Conservation (phyloP, 2,113 vertebrate genomes). For the Cyprinus carpio region DNA sequence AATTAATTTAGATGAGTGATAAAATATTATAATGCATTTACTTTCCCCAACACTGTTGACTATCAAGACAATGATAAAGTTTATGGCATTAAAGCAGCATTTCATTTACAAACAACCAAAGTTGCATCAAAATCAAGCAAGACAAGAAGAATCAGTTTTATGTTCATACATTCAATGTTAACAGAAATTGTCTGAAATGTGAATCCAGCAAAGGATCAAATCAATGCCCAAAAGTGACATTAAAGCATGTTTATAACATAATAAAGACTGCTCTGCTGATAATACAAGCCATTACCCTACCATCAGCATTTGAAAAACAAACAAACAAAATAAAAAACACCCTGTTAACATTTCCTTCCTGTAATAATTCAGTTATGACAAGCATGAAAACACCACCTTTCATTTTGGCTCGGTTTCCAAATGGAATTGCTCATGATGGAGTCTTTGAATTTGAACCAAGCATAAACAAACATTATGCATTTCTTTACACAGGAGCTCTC, state of each 20-base stretch:
- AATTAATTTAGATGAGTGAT: too few species aligned
- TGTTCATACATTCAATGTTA: too few species aligned
- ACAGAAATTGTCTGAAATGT: not conserved
- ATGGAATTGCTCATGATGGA: conserved; percentile 12
- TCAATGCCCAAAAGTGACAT: not conserved
- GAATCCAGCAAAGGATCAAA: not conserved
- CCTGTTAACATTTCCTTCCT: conserved; percentile 17
- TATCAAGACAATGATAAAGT: not conserved
- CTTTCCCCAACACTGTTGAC: too few species aligned
- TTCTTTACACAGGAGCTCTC: not conserved
- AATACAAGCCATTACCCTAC: too few species aligned
- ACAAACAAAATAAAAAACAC: too few species aligned
- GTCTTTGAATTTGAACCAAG: conserved; percentile 26
- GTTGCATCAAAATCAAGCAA: not conserved
- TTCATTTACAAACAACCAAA: not conserved
- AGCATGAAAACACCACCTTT: conserved; percentile 48
- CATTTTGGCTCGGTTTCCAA: conserved; percentile 13
- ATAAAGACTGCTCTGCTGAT: not conserved
- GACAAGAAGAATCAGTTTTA: not conserved
- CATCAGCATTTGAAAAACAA: too few species aligned
- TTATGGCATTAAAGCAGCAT: not conserved
- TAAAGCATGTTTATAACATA: not conserved
- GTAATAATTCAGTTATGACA: conserved; percentile 40
- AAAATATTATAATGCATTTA: too few species aligned
- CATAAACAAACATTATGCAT: conserved; percentile 4